A percentile compares a stretch with the other conserved stretches of the same genome.
Conservation (phyloP, 2,888 invertebrate genomes). For the Tipula vernalis region DNA sequence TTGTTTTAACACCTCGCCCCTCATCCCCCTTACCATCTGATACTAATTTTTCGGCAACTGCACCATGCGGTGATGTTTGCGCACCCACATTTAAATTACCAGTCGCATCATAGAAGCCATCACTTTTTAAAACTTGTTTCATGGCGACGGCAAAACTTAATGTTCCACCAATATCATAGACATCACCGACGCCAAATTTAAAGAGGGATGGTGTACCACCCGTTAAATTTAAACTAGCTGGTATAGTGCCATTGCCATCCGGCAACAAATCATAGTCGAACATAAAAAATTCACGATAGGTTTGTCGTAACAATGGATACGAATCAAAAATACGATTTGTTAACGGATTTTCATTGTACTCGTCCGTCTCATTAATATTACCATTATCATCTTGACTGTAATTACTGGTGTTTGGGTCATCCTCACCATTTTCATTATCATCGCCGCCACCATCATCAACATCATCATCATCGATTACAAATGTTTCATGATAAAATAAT, state of each 20-base stretch:
- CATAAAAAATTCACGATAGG: slow-evolving; percentile 60
- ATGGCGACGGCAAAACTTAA: slow-evolving; percentile 57
- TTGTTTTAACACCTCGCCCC: slow-evolving; percentile 20
- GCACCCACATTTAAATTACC: not conserved
- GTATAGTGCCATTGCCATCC: slow-evolving; percentile 47
- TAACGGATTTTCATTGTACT: not conserved
- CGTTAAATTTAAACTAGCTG: slow-evolving; percentile 54
- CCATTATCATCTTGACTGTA: not conserved
- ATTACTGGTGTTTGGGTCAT: not conserved
- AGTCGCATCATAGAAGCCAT: slow-evolving; percentile 13
- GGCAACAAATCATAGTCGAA: slow-evolving; percentile 61
- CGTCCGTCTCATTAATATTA: not conserved
- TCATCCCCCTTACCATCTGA: not conserved
- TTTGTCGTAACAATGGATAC: slow-evolving; percentile 41
- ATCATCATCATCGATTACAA: slow-evolving; percentile 28
- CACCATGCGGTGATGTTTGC: slow-evolving; percentile 12
- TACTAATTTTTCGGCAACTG: slow-evolving; percentile 29
- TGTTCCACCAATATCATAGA: slow-evolving; percentile 70
- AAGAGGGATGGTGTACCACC: slow-evolving; percentile 49
- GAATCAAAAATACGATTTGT: slow-evolving; percentile 25
- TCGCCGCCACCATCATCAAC: slow-evolving; percentile 18
- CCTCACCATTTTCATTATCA: not conserved
- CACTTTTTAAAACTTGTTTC: slow-evolving; percentile 38
- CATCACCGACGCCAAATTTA: slow-evolving; percentile 54
- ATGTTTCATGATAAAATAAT: slow-evolving; percentile 35